phyloP scores from a whole-genome alignment of 64 coral and sea anemone species.

The Trachythela sp. region DNA sequence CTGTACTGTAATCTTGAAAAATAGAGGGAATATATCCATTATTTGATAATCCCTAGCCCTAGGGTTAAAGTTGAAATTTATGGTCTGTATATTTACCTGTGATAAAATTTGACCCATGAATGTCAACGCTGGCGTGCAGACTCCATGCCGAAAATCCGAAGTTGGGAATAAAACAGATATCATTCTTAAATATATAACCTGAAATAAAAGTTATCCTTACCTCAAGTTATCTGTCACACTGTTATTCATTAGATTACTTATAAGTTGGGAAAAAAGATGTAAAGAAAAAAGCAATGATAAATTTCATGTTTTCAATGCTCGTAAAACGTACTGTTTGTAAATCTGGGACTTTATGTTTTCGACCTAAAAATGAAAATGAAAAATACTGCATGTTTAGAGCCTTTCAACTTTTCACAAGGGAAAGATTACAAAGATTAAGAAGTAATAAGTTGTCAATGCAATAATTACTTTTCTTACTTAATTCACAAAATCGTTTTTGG shows the following conservation, averaged over 20 bases:
- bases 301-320: too few relatives aligned
- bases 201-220: neutral
- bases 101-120: slow-evolving; percentile 66
- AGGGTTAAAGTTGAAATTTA: too few relatives aligned
- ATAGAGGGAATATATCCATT: neutral
- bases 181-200: slow-evolving; percentile 67
- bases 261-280: too few relatives aligned
- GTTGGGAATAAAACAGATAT: slow-evolving; percentile 77
- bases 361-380: neutral
- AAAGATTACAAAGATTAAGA: neutral
- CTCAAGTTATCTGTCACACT: neutral
- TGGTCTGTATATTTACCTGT: slow-evolving; percentile 69
- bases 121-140: slow-evolving; percentile 79
- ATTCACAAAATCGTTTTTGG: slow-evolving; percentile 50
- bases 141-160: slow-evolving; percentile 83
- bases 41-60: too few relatives aligned
- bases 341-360: neutral
- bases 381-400: neutral
- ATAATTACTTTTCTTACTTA: slow-evolving; percentile 38
- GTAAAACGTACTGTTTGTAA: neutral
- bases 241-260: too few relatives aligned
- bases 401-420: neutral
- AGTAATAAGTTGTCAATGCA: neutral
- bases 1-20: slow-evolving; percentile 68
- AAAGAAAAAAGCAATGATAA: too few relatives aligned